Evolutionary conservation across 2,888 invertebrate species (phyloP).

Genomic region (Vanessa cardui): DNA sequence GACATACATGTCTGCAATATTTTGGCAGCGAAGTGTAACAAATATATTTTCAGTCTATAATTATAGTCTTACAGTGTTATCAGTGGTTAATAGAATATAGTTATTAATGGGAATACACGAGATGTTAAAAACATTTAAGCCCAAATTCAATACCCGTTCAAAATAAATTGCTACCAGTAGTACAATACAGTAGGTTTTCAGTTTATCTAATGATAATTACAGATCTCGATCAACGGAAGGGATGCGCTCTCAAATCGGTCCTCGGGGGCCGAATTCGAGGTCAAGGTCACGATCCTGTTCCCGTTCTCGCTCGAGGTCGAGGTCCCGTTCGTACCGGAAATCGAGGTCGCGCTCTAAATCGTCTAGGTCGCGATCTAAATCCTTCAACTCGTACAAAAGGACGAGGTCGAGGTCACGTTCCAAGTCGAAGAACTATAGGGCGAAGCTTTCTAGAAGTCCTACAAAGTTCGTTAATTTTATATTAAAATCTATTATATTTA

Average conservation of each 20-base stretch:
- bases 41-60: too few species aligned
- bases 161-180: too few species aligned
- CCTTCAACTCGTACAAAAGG: conserved; percentile 65
- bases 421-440: conserved; percentile 53
- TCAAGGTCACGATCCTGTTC: conserved; percentile 51
- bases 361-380: conserved; percentile 58
- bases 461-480: conserved; percentile 66
- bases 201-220: conserved; percentile 17
- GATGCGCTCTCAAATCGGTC: conserved; percentile 59
- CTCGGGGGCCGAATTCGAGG: conserved; percentile 51
- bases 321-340: conserved; percentile 48
- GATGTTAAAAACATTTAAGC: too few species aligned
- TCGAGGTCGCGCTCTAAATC: conserved; percentile 55
- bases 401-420: conserved; percentile 61
- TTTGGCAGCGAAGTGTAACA: too few species aligned
- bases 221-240: conserved; percentile 53
- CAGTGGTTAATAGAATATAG: too few species aligned
- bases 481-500: conserved; percentile 19
- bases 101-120: too few species aligned
- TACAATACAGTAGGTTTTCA: neutral
- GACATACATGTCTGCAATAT: too few species aligned
- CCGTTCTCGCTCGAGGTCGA: conserved; percentile 56
- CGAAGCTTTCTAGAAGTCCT: conserved; percentile 63
- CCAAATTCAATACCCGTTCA: too few species aligned
- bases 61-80: too few species aligned